Evolutionary conservation across 2,797 vertebrate genomes (phyloP).

Genomic region (Danio tinwini): DNA sequence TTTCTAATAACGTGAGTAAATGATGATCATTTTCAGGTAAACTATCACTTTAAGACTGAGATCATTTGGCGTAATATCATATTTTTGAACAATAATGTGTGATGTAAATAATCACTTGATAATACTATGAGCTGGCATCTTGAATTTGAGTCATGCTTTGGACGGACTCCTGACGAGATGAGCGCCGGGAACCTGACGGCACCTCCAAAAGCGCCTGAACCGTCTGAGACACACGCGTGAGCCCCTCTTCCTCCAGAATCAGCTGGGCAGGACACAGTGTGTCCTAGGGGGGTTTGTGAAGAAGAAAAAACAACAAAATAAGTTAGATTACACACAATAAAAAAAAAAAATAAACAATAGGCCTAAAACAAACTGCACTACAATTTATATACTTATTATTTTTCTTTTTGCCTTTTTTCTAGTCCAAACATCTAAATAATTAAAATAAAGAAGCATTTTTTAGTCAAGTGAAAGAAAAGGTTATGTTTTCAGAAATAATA

Average conservation of each 20-base stretch:
- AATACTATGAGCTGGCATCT: constrained; percentile 34
- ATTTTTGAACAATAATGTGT: not conserved
- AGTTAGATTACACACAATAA: not conserved
- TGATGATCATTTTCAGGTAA: too few relatives aligned
- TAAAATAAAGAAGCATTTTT: too few relatives aligned
- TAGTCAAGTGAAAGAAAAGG: too few relatives aligned
- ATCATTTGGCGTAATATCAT: not conserved
- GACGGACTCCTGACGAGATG: constrained; percentile 63
- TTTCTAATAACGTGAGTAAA: too few relatives aligned
- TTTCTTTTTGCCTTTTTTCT: too few relatives aligned
- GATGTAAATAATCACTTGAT: not conserved
- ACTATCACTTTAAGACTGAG: not conserved
- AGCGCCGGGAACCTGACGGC: constrained; percentile 57
- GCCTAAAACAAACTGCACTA: not conserved
- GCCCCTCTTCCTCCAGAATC: constrained; percentile 83
- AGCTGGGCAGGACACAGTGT: constrained; percentile 82
- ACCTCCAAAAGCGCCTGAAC: constrained; percentile 77
- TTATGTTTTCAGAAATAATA: too few relatives aligned
- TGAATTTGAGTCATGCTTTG: constrained; percentile 45
- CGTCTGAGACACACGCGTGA: constrained; percentile 77
- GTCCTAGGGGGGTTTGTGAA: constrained; percentile 73
- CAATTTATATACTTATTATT: too few relatives aligned
- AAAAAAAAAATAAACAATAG: constrained; percentile 4
- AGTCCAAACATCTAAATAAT: too few relatives aligned
- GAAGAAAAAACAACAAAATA: not conserved